These are phyloP conservation scores for Macroramphosus scolopax DNA, from an alignment of 2,797 vertebrate species.

Conservation along the genomic window DNA sequence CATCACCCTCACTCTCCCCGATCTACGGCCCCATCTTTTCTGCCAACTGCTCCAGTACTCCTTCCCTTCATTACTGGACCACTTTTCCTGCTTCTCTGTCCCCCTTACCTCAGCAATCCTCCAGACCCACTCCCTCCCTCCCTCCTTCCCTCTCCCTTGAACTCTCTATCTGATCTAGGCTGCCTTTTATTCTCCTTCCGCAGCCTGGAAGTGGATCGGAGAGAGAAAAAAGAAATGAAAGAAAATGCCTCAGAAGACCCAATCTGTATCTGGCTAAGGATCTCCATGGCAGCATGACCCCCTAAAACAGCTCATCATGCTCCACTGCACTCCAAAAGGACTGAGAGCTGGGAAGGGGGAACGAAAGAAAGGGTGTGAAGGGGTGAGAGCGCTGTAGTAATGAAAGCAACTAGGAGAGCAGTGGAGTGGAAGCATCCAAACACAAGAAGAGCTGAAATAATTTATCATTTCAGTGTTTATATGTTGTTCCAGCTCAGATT, in stretches of 20 bases:
- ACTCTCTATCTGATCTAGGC: constrained; percentile 38
- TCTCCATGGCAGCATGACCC: constrained; percentile 70
- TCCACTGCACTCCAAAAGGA: constrained; percentile 68
- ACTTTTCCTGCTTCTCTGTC: constrained; percentile 40
- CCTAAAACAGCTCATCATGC: constrained; percentile 64
- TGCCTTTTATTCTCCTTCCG: constrained; percentile 55
- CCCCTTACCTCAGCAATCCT: constrained; percentile 46
- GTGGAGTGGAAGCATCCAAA: constrained; percentile 38
- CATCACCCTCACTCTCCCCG: constrained; percentile 42
- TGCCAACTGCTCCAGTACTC: constrained; percentile 55
- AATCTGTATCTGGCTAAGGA: constrained; percentile 67
- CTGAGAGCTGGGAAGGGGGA: constrained; percentile 40
- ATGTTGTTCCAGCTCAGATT: constrained; percentile 26
- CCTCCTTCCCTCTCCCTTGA: constrained; percentile 11
- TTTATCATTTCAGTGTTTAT: constrained; percentile 46
- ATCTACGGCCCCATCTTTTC: constrained; percentile 42
- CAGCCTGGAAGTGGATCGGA: constrained; percentile 50
- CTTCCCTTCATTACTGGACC: constrained; percentile 53
- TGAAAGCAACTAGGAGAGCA: constrained; percentile 27
- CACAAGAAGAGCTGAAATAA: constrained; percentile 44
- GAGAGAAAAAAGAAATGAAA: constrained; percentile 43
- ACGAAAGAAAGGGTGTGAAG: constrained; percentile 27
- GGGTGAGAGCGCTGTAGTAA: constrained; percentile 10
- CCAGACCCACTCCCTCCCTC: constrained; percentile 28
- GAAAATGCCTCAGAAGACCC: constrained; percentile 57